Evolutionary conservation across 2,797 vertebrate species (phyloP).

Genomic region (Hoplostethus mediterraneus): DNA sequence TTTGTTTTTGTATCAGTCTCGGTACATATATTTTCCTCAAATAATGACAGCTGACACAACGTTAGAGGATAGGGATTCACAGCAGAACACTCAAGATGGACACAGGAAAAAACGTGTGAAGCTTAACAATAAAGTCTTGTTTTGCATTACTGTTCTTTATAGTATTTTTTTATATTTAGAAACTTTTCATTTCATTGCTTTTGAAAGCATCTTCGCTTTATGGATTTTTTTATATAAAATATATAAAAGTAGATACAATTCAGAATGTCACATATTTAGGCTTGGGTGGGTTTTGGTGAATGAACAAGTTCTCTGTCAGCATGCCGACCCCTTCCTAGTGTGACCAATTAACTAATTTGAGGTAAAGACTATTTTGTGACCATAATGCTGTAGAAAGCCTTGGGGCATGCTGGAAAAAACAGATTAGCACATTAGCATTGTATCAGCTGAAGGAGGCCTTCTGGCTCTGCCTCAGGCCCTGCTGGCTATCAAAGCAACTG

Average conservation of each 20-base stretch:
- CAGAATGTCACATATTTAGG: neutral
- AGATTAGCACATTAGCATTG: conserved; percentile 78
- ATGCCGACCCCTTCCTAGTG: conserved; percentile 39
- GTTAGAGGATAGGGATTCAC: neutral
- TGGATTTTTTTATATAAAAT: too few species aligned
- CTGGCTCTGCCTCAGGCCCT: conserved; percentile 54
- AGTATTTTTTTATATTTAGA: too few species aligned
- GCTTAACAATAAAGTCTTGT: too few species aligned
- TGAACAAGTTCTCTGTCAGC: neutral
- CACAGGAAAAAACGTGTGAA: neutral
- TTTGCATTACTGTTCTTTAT: too few species aligned
- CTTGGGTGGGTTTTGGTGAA: neutral
- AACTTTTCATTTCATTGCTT: too few species aligned
- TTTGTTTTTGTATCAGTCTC: neutral
- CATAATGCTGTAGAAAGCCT: conserved; percentile 48
- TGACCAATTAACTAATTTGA: conserved; percentile 71
- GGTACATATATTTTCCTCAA: neutral
- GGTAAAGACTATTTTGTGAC: conserved; percentile 62
- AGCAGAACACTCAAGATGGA: neutral
- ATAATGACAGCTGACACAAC: neutral
- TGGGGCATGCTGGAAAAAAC: conserved; percentile 63
- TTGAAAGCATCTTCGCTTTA: too few species aligned
- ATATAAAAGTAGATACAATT: neutral
- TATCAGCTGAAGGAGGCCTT: conserved; percentile 59
- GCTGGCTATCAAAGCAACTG: conserved; percentile 55